Evolutionary conservation across 2,113 vertebrate genomes (phyloP).

Genomic region (Todiramphus chloris): DNA sequence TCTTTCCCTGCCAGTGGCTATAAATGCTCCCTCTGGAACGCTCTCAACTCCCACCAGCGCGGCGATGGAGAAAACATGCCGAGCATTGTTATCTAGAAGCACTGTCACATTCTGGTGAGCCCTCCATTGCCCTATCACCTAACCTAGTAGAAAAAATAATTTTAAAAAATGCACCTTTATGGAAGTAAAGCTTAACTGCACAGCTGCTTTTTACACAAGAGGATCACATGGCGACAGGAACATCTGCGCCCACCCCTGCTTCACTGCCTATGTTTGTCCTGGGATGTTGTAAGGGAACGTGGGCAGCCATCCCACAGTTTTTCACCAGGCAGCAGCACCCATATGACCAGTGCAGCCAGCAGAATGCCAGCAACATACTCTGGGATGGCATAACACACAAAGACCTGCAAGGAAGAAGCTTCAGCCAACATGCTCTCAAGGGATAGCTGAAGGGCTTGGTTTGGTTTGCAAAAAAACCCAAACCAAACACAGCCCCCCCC

Average conservation of each 20-base stretch:
- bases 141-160: not conserved
- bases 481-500: not conserved
- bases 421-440: not conserved
- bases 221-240: not conserved
- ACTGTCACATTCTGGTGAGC: not conserved
- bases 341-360: not conserved
- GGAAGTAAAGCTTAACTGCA: not conserved
- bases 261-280: not conserved
- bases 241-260: not conserved
- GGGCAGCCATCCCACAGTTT: not conserved
- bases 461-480: not conserved
- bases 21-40: not conserved
- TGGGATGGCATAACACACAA: not conserved
- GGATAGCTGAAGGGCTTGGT: not conserved
- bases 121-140: not conserved
- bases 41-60: not conserved
- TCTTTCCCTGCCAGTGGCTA: slow-evolving; percentile 11
- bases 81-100: not conserved
- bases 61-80: rapidly evolving
- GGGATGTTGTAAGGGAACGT: not conserved
- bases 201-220: not conserved
- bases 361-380: not conserved
- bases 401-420: not conserved
- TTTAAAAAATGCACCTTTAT: too few relatives aligned
- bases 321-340: not conserved